Percentiles rank a stretch among this genome's conserved stretches.
Evolutionary conservation across 2,113 vertebrate species (phyloP).

Genomic region (Nycticebus coucang): DNA sequence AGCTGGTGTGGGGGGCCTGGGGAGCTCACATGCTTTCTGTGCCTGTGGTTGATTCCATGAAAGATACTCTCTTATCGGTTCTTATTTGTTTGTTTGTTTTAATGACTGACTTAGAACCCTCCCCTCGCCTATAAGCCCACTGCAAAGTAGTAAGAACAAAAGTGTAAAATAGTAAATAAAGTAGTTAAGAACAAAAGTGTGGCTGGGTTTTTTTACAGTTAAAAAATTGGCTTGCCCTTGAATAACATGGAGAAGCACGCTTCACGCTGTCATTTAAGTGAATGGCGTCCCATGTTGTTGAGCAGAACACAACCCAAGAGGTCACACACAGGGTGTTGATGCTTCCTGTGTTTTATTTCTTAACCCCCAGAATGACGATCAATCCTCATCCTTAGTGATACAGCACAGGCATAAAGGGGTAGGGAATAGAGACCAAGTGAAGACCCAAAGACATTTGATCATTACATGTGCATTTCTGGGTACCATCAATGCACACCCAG

Average conservation of each 20-base stretch:
- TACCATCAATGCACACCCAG: neutral
- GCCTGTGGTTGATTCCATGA: slow-evolving; percentile 41
- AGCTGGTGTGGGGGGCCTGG: neutral
- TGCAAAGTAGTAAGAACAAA: no score
- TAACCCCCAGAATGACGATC: neutral
- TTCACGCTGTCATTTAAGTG: neutral
- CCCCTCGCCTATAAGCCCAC: neutral
- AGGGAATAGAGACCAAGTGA: neutral
- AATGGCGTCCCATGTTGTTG: neutral
- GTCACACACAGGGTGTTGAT: neutral
- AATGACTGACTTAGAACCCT: neutral
- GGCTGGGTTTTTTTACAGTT: no score
- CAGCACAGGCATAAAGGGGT: neutral
- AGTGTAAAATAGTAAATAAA: no score
- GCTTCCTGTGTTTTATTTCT: neutral
- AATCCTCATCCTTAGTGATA: neutral
- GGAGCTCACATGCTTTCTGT: slow-evolving; percentile 30
- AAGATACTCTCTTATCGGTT: neutral
- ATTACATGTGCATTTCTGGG: neutral
- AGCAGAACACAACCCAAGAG: neutral
- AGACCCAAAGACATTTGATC: neutral
- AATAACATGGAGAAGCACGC: neutral
- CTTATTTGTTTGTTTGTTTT: neutral
- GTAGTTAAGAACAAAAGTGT: no score
- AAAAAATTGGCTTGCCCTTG: neutral